Percentiles rank a stretch among this genome's conserved stretches.
Evolutionary conservation across 2,113 vertebrate species (phyloP).

Genomic region (Engraulis encrasicolus): DNA sequence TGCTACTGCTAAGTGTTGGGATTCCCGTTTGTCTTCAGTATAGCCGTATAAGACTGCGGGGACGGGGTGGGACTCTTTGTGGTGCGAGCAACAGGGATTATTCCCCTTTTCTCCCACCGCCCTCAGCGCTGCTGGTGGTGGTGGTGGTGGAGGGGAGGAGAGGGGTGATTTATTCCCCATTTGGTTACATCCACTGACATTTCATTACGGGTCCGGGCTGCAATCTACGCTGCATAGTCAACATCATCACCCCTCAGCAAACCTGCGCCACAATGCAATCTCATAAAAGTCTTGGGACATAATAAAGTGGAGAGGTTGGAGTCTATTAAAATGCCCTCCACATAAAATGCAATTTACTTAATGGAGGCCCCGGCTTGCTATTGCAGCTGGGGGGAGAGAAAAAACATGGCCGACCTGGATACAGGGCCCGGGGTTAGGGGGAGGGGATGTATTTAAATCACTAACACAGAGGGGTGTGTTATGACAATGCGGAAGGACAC

Average conservation of each 20-base stretch:
- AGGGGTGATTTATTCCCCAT: constrained; percentile 37
- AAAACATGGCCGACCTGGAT: constrained; percentile 28
- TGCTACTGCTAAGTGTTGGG: too few relatives aligned
- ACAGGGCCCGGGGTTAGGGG: too few relatives aligned
- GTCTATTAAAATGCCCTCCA: constrained; percentile 64
- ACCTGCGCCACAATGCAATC: constrained; percentile 42
- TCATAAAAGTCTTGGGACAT: constrained; percentile 51
- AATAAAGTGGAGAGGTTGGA: constrained; percentile 53
- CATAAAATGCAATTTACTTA: constrained; percentile 66
- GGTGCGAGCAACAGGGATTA: background rate
- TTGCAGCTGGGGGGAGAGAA: constrained; percentile 29
- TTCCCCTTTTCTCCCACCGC: constrained; percentile 7
- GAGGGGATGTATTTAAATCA: too few relatives aligned
- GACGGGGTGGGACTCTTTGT: too few relatives aligned
- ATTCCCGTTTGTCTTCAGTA: too few relatives aligned
- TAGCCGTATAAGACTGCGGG: too few relatives aligned
- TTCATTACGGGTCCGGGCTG: constrained; percentile 46
- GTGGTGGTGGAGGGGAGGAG: too few relatives aligned
- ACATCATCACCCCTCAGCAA: constrained; percentile 31
- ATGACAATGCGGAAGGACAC: too few relatives aligned
- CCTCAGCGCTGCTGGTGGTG: too few relatives aligned
- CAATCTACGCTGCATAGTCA: constrained; percentile 22
- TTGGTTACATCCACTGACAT: constrained; percentile 37
- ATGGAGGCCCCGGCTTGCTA: constrained; percentile 57
- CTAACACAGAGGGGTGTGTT: too few relatives aligned